These are phyloP conservation scores for Drosophila leonis DNA, from an alignment of 2,888 invertebrate species.

Conservation along the genomic window DNA sequence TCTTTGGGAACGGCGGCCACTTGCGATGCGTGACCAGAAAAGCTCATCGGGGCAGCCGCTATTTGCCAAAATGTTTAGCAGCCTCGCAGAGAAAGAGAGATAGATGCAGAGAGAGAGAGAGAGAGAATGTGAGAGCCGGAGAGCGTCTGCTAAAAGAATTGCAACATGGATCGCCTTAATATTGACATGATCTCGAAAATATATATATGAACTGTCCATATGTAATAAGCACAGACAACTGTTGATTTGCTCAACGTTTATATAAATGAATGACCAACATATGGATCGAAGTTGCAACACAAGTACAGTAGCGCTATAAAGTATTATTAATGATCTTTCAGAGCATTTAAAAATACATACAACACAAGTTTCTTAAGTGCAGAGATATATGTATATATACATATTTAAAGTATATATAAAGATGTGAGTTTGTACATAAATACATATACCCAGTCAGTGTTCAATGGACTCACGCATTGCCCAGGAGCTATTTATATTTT, in stretches of 20 bases:
- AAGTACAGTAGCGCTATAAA: slow-evolving; percentile 54
- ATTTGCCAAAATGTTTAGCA: slow-evolving; percentile 47
- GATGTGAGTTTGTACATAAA: slow-evolving; percentile 16
- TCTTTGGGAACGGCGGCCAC: slow-evolving; percentile 29
- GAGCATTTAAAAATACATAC: slow-evolving; percentile 69
- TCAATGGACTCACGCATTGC: slow-evolving; percentile 68
- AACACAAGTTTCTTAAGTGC: slow-evolving; percentile 61
- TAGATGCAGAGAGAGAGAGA: not conserved
- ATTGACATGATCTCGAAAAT: slow-evolving; percentile 56
- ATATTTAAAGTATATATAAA: slow-evolving; percentile 5
- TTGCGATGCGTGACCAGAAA: slow-evolving; percentile 62
- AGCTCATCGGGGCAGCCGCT: slow-evolving; percentile 55
- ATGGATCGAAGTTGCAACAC: slow-evolving; percentile 46
- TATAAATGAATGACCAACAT: slow-evolving; percentile 45
- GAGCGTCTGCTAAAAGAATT: slow-evolving; percentile 26
- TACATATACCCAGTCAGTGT: slow-evolving; percentile 46
- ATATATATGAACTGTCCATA: slow-evolving; percentile 12
- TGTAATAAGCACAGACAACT: slow-evolving; percentile 49
- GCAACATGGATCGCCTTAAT: slow-evolving; percentile 52
- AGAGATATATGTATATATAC: slow-evolving; percentile 26
- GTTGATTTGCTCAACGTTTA: slow-evolving; percentile 50
- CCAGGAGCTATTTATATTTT: slow-evolving; percentile 61
- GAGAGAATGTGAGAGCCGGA: not conserved
- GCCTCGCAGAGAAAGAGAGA: slow-evolving; percentile 8
- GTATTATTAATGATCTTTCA: slow-evolving; percentile 76